phyloP scores from a whole-genome alignment of 2,797 vertebrate genomes.

The Spatula versicolor region DNA sequence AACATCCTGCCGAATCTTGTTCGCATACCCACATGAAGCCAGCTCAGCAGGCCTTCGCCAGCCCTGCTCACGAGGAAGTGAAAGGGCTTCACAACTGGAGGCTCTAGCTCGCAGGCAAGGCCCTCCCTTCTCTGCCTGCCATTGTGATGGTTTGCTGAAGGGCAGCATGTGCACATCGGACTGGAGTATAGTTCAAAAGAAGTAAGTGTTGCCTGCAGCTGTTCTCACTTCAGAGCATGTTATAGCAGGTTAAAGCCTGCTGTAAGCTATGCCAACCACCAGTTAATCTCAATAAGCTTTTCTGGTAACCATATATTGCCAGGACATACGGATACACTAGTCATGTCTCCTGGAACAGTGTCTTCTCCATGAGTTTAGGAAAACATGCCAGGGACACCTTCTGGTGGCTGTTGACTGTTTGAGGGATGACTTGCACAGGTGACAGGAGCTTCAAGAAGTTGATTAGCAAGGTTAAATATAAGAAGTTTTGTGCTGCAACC shows the following conservation, averaged over 20 bases:
- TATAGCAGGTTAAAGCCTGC: constrained; percentile 34
- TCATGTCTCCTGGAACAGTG: background rate
- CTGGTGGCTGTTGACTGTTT: background rate
- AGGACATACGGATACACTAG: background rate
- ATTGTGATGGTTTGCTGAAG: background rate
- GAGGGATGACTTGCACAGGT: background rate
- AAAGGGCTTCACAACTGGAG: background rate
- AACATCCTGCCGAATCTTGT: constrained; percentile 49
- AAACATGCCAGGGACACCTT: background rate
- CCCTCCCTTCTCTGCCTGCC: constrained; percentile 1
- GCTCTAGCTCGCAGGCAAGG: constrained; percentile 34
- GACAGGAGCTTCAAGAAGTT: background rate
- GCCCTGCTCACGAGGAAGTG: background rate
- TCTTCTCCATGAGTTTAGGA: background rate
- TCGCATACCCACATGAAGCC: background rate
- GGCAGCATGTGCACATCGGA: background rate
- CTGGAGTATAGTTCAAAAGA: constrained; percentile 40
- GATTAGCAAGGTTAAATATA: background rate
- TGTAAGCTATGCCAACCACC: background rate
- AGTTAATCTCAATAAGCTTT: background rate
- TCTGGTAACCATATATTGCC: background rate
- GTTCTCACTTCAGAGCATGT: constrained; percentile 41
- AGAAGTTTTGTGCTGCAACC: background rate
- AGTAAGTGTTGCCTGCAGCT: constrained; percentile 36
- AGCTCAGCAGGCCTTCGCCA: background rate